Evolutionary conservation across 2,113 vertebrate genomes (phyloP), one percentile per base, ranked within the genome.

Genomic region (Eubucco bourcierii): DNA sequence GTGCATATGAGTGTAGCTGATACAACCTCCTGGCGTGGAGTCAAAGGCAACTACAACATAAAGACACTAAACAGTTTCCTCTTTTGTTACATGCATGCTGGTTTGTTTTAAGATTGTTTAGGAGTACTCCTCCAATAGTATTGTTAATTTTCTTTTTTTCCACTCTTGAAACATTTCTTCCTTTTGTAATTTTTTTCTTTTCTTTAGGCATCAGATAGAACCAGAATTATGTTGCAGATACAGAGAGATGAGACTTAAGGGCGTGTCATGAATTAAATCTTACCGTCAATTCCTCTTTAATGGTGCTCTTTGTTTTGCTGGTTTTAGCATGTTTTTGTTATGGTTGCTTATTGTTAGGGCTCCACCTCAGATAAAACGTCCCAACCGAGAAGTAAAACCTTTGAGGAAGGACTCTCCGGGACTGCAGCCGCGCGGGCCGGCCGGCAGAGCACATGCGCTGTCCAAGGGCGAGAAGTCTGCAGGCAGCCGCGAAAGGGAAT

Each of bases 361-460:
- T 92, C 98, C 98, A 74, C 96, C 97, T 91, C 98, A 98, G 67
- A 97, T 98, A 82, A 99, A 98, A 95, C 98, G 98, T 60, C 98
- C 98, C 61, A 99, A 91, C 94, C 97, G 97, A 93, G 98, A 97
- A 66, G 96, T 97, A 53, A 99, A 98, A 90, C 98, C 98, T 59
- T 96, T 98, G 94, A 98, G 97, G 93, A 99, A 98, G 90, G 99
- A 99, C 5, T 97, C 98, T 1, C 98, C 98, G 14, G 98, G 96
- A 17, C 92, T 98, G 61, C 98, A 99, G 91, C 98, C 98, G 68
- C 98, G 98, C 4, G 98, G 98, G 14, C 98, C 97, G 0, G 93
- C 53, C 1, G 98, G 98, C 47, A 98, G 98, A 80, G 97, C 97
- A 15, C 98, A 98, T 7, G 88, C 94, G 0, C 97, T 98, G 34